These are phyloP conservation scores for Lampris incognitus DNA, from an alignment of 2,113 vertebrate genomes.

Conservation along the genomic window DNA sequence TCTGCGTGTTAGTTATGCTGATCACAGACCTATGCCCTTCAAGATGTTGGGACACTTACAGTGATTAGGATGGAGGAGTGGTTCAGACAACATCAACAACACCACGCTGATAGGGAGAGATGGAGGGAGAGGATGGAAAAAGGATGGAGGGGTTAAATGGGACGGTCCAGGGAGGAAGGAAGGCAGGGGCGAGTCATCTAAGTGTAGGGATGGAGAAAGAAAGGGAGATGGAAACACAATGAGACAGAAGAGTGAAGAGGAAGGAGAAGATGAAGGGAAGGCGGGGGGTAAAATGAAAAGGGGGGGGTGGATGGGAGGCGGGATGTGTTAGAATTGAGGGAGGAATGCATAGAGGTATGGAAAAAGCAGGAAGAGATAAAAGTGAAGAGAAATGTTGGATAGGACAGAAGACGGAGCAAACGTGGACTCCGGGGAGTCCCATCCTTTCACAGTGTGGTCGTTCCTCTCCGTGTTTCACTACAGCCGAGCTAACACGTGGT, in stretches of 20 bases:
- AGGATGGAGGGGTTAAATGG: no score
- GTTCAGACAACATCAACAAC: conserved; percentile 35
- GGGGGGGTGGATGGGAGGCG: background rate
- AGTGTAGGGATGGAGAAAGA: background rate
- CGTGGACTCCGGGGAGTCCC: no score
- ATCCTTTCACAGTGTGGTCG: no score
- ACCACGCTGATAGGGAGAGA: background rate
- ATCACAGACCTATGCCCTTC: conserved; percentile 50
- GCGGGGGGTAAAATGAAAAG: background rate
- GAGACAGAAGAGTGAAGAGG: background rate
- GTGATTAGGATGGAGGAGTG: conserved; percentile 48
- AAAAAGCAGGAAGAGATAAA: background rate
- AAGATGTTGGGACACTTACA: conserved; percentile 47
- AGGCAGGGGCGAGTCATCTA: no score
- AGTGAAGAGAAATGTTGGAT: no score
- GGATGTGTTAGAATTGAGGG: background rate
- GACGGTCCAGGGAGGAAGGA: no score
- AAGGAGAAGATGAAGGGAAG: background rate
- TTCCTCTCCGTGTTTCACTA: no score
- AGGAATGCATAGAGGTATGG: no score
- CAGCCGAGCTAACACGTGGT: no score
- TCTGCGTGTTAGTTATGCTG: conserved; percentile 46
- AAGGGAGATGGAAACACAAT: background rate
- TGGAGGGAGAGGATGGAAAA: no score
- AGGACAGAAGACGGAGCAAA: no score